Conservation (phyloP, 1,140 invertebrate species). For the Drosophila tristis region DNA sequence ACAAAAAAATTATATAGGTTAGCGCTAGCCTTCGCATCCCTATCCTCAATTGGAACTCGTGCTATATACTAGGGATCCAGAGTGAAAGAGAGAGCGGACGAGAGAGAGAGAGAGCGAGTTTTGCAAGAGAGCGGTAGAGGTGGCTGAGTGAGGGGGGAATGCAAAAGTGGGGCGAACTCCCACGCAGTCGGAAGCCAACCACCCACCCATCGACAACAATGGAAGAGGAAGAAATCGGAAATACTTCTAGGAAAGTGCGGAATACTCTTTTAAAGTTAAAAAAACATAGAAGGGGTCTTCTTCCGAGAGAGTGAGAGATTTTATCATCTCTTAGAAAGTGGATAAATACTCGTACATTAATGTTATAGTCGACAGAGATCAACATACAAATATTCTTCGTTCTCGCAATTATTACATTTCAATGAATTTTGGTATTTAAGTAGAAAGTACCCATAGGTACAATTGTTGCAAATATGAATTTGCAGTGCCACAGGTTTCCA, state of each 20-base stretch:
- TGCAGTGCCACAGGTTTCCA: no score
- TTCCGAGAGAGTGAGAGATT: no score
- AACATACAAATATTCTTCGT: no score
- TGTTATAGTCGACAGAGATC: no score
- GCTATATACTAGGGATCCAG: constrained; percentile 33
- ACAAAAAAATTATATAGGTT: constrained; percentile 78
- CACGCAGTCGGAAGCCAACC: constrained; percentile 22
- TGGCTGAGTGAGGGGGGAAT: constrained; percentile 35
- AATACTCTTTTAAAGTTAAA: neutral
- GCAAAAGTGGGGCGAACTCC: constrained; percentile 61
- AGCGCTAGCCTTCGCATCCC: constrained; percentile 63
- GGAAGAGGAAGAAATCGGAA: constrained; percentile 39
- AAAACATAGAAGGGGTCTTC: neutral
- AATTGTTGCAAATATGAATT: no score
- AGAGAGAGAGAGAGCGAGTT: constrained; percentile 12
- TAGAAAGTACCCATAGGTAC: no score
- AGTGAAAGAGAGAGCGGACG: constrained; percentile 18
- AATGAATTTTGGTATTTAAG: no score
- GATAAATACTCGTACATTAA: no score
- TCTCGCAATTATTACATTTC: no score
- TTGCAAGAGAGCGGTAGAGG: constrained; percentile 10
- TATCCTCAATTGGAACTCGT: constrained; percentile 42
- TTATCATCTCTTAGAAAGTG: no score
- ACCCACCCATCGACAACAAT: constrained; percentile 43
- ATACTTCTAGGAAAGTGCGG: no score